Evolutionary conservation across 2,888 invertebrate genomes (phyloP), one percentile per base, ranked within the genome.

Genomic region (Pecten maximus): DNA sequence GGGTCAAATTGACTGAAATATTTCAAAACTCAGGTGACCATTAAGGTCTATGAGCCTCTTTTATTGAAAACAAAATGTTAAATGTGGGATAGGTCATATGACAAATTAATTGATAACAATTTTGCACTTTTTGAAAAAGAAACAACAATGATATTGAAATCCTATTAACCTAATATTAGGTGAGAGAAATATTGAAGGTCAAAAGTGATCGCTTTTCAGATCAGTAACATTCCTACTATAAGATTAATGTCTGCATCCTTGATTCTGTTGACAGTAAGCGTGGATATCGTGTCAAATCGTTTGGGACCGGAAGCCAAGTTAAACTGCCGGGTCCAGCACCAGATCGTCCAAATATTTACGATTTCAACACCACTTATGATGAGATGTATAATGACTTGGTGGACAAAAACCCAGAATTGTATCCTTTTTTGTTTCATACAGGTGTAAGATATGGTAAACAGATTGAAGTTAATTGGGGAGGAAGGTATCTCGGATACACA

Each of bases 271-370:
- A 35, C 97, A 98, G 99, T 90, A 99, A 99, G 97, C 99, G 99
- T 96, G 99, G 99, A 23, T 99, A 98, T 96, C 98, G 98, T 96
- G 99, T 99, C 0, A 98, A 98, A 96, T 99, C 99, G 0, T 99
- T 98, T 97, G 97, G 97, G 8, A 97, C 97, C n/a, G 97, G 97
- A 54, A 97, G 95, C 91, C 97, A 97, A 97, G 99, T 99, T 0
- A 99, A 99, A 97, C 97, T 99, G 91, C 99, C 99, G 12, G 99
- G 99, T 60, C 98, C 98, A 88, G 98, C 99, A 15, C 98, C 98
- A 6, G 99, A 99, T 97, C 96, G 97, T 95, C 99, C 99, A 2
- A 99, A 99, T 97, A 98, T 99, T 92, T 99, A 99, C 96, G 99
- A 99, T 96, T 99, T 99, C 97, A 99, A 98, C 90, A 98, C 98